Percentiles rank a stretch among this genome's conserved stretches.
phyloP scores from a whole-genome alignment of 1,140 invertebrate species.

The Aculops lycopersici region DNA sequence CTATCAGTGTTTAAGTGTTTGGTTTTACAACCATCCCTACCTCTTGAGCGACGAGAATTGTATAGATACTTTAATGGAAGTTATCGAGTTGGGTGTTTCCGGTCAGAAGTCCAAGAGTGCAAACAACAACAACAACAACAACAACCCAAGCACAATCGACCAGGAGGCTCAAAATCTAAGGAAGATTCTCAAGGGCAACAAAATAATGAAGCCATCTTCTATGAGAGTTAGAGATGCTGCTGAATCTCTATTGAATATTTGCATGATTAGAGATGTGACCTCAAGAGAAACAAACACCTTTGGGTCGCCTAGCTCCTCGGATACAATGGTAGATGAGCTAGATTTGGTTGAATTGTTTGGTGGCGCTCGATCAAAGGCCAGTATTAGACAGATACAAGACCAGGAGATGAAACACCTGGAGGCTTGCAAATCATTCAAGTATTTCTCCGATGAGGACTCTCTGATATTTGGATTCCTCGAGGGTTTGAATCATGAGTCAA shows the following conservation, averaged over 20 bases:
- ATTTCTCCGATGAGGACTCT: constrained; percentile 60
- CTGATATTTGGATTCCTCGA: constrained; percentile 61
- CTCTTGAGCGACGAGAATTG: constrained; percentile 66
- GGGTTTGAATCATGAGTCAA: constrained; percentile 27
- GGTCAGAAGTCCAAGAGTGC: constrained; percentile 45
- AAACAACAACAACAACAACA: neutral
- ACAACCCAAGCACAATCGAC: too few relatives aligned
- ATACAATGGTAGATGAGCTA: too few relatives aligned
- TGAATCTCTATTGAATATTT: constrained; percentile 48
- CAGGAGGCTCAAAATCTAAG: too few relatives aligned
- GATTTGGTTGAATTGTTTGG: too few relatives aligned
- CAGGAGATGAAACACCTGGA: too few relatives aligned
- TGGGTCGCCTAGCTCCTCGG: too few relatives aligned
- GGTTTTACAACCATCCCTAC: constrained; percentile 47
- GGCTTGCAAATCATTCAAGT: constrained; percentile 15
- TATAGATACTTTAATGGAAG: constrained; percentile 63
- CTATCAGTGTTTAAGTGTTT: constrained; percentile 57
- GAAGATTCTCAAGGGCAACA: constrained; percentile 60
- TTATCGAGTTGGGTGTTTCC: constrained; percentile 83
- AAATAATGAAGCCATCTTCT: constrained; percentile 73
- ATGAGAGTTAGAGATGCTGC: constrained; percentile 81
- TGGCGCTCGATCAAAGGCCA: too few relatives aligned
- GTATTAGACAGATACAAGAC: too few relatives aligned
- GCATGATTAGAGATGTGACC: constrained; percentile 35
- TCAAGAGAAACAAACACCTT: too few relatives aligned